Evolutionary conservation across 2,888 invertebrate genomes (phyloP).

Genomic region (Baccha elongata): DNA sequence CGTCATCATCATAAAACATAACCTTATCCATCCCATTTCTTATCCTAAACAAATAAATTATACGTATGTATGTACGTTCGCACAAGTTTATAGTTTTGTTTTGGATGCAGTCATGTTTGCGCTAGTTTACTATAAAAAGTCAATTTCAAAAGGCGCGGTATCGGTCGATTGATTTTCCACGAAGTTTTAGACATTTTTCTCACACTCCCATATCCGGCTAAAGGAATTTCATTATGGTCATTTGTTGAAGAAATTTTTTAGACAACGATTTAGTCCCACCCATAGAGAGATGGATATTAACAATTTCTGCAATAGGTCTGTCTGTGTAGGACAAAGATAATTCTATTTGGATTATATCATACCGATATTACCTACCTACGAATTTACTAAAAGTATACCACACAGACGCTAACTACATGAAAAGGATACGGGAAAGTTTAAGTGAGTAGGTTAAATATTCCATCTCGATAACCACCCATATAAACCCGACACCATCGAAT

Average conservation of each 20-base stretch:
- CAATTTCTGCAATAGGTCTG: not conserved
- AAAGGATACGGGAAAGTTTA: not conserved
- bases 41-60: not conserved
- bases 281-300: not conserved
- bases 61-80: not conserved
- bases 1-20: not conserved
- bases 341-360: constrained; percentile 20
- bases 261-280: not conserved
- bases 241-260: not conserved
- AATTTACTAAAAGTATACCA: not conserved
- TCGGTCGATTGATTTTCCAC: constrained; percentile 26
- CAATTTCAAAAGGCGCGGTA: constrained; percentile 14
- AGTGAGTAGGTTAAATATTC: not conserved
- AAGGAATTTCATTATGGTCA: not conserved
- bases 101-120: not conserved
- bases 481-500: not conserved
- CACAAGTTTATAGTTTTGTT: not conserved
- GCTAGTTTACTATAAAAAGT: not conserved
- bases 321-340: not conserved
- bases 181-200: constrained; percentile 2
- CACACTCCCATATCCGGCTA: not conserved
- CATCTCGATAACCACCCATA: not conserved
- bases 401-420: not conserved
- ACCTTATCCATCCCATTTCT: not conserved
- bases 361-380: not conserved